Conservation (phyloP, 1,140 invertebrate genomes). For the Trypoxylus dichotomus region DNA sequence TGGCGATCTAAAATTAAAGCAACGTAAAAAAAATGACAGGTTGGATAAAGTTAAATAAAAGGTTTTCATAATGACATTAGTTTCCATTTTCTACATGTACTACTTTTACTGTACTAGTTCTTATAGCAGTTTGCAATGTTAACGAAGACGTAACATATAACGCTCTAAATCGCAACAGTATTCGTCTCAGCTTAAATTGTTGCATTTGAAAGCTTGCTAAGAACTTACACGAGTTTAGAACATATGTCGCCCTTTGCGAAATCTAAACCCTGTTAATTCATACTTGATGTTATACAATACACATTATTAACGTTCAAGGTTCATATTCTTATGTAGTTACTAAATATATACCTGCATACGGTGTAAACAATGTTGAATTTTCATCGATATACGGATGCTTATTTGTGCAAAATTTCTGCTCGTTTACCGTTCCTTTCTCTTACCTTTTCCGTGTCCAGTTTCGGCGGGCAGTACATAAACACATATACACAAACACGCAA, state of each 20-base stretch:
- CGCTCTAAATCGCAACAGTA: too few relatives aligned
- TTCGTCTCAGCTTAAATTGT: not conserved
- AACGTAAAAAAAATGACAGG: too few relatives aligned
- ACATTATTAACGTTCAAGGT: not conserved
- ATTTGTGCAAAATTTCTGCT: not conserved
- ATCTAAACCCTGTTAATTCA: not conserved
- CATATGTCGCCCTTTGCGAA: not conserved
- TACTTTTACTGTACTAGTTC: too few relatives aligned
- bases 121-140: too few relatives aligned
- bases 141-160: too few relatives aligned
- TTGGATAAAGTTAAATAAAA: too few relatives aligned
- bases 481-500: slow-evolving; percentile 13
- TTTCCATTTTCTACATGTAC: too few relatives aligned
- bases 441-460: not conserved
- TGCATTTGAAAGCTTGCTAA: not conserved
- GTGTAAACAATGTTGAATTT: not conserved
- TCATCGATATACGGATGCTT: not conserved
- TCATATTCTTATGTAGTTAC: not conserved
- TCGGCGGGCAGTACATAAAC: not conserved
- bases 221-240: not conserved
- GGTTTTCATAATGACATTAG: too few relatives aligned
- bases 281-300: not conserved
- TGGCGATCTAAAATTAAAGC: too few relatives aligned
- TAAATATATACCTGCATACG: too few relatives aligned
- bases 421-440: not conserved